Evolutionary conservation across 2,113 vertebrate species (phyloP), one percentile per base, ranked within the genome.

Genomic region (Philantomba maxwellii): DNA sequence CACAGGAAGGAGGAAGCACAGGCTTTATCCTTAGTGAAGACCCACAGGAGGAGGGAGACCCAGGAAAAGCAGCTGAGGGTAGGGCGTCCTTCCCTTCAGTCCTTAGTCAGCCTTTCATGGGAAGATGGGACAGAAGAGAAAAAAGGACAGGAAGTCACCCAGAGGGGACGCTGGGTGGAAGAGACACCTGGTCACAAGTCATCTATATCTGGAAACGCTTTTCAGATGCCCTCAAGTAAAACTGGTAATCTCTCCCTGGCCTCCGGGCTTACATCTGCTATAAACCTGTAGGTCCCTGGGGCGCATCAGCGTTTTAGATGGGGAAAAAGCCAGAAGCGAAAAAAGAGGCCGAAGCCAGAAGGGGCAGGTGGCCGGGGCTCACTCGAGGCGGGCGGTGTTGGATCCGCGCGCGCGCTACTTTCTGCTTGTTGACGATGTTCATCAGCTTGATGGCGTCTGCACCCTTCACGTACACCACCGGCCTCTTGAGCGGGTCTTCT

Each of bases 381-480:
- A 99, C 99, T 98, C 99, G 99, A 49, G 99, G 99, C 0, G 99
- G 99, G 8, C 99, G 98, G 98, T 99, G 99, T 97, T 99, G 99
- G 88, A 99, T 99, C 96, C 99, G 99, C 21, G 99, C 99, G 60
- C 99, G 99, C 0, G 99, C 99, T 92, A 99, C 99, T 97, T 99
- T 99, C 99, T 99, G 99, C 98, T 99, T 99, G 98, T 99, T 99
- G 80, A 99, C 99, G 3, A 99, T 99, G 98, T 99, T 99, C 99
- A 99, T 99, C 51, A 99, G 98, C 98, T 99, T 99, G 66, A 99
- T 98, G 14, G 99, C 99, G n/a, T 99, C 99, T 25, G 99, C 99
- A n/a, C 99, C 99, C 98, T 99, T 99, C 98, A 99, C 99, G 12
- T 99, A 99, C 30, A 99, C 99, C 98, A 99, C 99, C 0, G 99